These are phyloP conservation scores for Gymnodraco acuticeps DNA, from an alignment of 2,797 vertebrate genomes.

Conservation along the genomic window DNA sequence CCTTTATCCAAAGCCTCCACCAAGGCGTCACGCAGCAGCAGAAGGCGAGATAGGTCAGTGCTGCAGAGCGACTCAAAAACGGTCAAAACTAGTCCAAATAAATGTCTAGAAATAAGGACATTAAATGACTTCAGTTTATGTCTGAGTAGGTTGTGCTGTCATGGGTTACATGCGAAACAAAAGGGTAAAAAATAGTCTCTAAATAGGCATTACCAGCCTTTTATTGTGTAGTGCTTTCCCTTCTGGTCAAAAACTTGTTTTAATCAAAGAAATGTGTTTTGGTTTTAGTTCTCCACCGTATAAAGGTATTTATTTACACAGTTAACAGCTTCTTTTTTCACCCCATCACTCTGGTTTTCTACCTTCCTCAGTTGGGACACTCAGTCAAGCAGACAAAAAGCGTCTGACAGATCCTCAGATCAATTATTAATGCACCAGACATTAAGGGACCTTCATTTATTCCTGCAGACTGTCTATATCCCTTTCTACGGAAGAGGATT, in stretches of 20 bases:
- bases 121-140: background rate
- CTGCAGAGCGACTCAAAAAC: background rate
- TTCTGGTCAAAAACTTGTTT: background rate
- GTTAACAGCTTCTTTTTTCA: conserved; percentile 20
- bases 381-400: conserved; percentile 42
- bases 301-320: background rate
- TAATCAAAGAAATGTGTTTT: conserved; percentile 6
- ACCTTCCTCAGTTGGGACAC: conserved; percentile 5
- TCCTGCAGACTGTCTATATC: conserved; percentile 20
- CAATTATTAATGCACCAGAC: conserved; percentile 59
- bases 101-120: background rate
- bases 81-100: background rate
- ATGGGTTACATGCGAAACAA: background rate
- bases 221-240: conserved; percentile 5
- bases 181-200: background rate
- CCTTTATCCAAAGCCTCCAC: conserved; percentile 90
- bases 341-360: background rate
- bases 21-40: conserved; percentile 88
- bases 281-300: background rate
- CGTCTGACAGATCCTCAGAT: conserved; percentile 58
- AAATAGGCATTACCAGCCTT: background rate
- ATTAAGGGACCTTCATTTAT: background rate
- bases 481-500: background rate
- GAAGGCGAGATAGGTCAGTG: conserved; percentile 90
- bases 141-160: background rate